Percentiles rank a stretch among this genome's conserved stretches.
Conservation (phyloP, 2,888 invertebrate genomes). For the Lepidocyrtinus sp. region DNA sequence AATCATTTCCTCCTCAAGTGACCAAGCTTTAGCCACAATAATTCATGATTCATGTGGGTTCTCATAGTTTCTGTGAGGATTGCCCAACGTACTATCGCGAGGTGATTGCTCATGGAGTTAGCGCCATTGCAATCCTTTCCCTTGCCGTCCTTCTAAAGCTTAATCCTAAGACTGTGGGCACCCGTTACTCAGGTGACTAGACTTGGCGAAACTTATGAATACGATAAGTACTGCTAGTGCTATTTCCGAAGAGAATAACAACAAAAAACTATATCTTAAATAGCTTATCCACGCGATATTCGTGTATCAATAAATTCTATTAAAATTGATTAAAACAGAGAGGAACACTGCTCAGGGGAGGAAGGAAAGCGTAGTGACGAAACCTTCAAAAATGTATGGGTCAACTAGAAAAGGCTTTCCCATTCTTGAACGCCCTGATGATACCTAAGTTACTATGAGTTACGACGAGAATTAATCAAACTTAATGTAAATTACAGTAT, state of each 20-base stretch:
- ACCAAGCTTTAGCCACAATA: background rate
- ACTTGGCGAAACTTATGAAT: background rate
- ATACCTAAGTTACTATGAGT: too few relatives aligned
- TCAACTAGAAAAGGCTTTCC: constrained; percentile 54
- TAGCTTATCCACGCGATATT: background rate
- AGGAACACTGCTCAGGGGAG: constrained; percentile 52
- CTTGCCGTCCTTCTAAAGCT: constrained; percentile 51
- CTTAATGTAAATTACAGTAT: too few relatives aligned
- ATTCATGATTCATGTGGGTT: too few relatives aligned
- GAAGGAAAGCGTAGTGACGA: constrained; percentile 37
- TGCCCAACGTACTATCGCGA: constrained; percentile 55
- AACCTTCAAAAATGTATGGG: constrained; percentile 37
- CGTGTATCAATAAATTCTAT: background rate
- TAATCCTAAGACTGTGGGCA: constrained; percentile 46
- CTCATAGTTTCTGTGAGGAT: constrained; percentile 52
- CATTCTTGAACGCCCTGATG: constrained; percentile 34
- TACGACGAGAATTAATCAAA: too few relatives aligned
- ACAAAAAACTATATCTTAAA: too few relatives aligned
- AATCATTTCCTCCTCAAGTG: background rate
- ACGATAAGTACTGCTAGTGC: too few relatives aligned
- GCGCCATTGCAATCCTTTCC: constrained; percentile 52
- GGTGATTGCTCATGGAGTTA: constrained; percentile 53
- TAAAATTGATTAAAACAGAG: constrained; percentile 25
- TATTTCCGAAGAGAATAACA: too few relatives aligned
- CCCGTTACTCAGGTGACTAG: constrained; percentile 57